These are phyloP conservation scores for Centropyge bicolor DNA, from an alignment of 2,797 vertebrate genomes.

Conservation along the genomic window DNA sequence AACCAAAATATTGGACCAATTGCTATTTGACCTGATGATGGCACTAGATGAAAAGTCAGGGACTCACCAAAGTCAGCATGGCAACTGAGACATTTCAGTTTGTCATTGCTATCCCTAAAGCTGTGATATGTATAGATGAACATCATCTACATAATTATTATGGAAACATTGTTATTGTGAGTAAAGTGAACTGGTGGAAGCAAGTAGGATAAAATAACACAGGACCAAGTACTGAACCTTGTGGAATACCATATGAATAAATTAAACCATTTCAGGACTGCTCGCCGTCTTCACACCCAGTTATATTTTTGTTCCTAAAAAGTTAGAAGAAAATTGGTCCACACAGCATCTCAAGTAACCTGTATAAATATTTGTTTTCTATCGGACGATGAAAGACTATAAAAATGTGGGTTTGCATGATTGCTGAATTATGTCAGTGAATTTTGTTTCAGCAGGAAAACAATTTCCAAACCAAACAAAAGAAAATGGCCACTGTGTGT, in stretches of 20 bases:
- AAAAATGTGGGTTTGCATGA: conserved; percentile 2
- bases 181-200: background rate
- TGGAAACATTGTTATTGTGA: background rate
- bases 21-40: too few relatives aligned
- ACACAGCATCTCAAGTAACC: background rate
- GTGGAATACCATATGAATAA: background rate
- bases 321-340: background rate
- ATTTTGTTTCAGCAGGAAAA: conserved; percentile 29
- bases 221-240: conserved; percentile 3
- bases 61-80: too few relatives aligned
- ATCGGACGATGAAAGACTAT: background rate
- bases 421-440: conserved; percentile 18
- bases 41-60: too few relatives aligned
- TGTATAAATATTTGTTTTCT: background rate
- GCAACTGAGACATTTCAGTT: too few relatives aligned
- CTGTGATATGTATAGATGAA: background rate
- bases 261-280: background rate
- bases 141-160: background rate
- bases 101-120: too few relatives aligned
- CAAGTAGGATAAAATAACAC: conserved; percentile 3
- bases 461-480: conserved; percentile 32
- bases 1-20: too few relatives aligned
- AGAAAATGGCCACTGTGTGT: conserved; percentile 44
- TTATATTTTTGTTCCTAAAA: background rate
- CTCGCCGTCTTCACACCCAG: background rate